Percentiles rank a stretch among this genome's conserved stretches.
phyloP scores from a whole-genome alignment of 2,888 invertebrate genomes.

The Microplitis deprimator region DNA sequence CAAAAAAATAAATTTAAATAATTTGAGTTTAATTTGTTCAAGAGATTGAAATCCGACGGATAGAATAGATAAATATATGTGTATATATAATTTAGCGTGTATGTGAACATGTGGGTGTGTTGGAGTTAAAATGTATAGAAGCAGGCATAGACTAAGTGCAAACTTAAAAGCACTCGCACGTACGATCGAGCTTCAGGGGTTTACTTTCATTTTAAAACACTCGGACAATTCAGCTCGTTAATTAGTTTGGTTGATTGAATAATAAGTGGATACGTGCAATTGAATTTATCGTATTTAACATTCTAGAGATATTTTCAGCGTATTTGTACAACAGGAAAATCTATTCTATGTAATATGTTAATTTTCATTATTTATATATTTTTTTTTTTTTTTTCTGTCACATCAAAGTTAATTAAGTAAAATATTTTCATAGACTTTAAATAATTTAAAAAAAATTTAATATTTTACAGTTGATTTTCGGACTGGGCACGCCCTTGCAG shows the following conservation, averaged over 20 bases:
- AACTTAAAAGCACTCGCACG: conserved; percentile 42
- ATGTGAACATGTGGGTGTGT: not conserved
- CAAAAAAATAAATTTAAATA: not conserved
- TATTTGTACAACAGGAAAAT: not conserved
- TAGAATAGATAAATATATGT: not conserved
- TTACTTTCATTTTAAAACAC: conserved; percentile 25
- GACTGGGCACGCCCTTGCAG: conserved; percentile 70
- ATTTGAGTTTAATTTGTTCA: not conserved
- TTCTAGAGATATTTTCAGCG: not conserved
- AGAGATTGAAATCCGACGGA: not conserved
- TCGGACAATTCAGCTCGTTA: conserved; percentile 29
- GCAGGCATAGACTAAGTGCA: conserved; percentile 35
- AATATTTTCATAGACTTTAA: too few relatives aligned
- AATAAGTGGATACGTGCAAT: conserved; percentile 24
- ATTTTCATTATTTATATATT: not conserved
- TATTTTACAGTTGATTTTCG: conserved; percentile 67
- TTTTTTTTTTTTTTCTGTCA: conserved; percentile 7
- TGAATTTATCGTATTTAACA: conserved; percentile 14
- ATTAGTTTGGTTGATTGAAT: conserved; percentile 37
- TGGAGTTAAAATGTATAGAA: conserved; percentile 20
- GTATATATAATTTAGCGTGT: not conserved
- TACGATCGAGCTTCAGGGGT: conserved; percentile 30
- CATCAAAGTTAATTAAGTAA: too few relatives aligned
- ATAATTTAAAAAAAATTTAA: not conserved
- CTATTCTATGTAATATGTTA: not conserved